phyloP scores from a whole-genome alignment of 37 sponge, comb jelly and placozoan genomes.

The Geodia barretti region DNA sequence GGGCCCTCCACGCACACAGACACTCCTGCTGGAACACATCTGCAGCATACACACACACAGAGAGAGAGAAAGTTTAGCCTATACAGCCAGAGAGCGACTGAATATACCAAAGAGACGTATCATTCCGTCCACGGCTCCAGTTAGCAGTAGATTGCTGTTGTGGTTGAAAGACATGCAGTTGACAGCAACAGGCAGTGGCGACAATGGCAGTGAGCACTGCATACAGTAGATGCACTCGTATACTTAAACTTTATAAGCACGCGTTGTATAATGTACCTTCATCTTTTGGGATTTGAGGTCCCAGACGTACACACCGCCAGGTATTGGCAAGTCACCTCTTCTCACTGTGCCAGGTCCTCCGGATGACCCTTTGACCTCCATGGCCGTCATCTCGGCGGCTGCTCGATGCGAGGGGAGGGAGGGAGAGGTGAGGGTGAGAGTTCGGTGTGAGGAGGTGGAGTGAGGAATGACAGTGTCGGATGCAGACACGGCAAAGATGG shows the following conservation, averaged over 20 bases:
- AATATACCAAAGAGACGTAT: conserved; percentile 82
- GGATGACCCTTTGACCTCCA: conserved; percentile 6
- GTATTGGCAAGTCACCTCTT: neutral
- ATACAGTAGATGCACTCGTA: neutral
- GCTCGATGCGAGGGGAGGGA: conserved; percentile 42
- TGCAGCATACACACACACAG: neutral
- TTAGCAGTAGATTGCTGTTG: conserved; percentile 90
- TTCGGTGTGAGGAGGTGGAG: neutral
- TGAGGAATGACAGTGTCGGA: conserved; percentile 14
- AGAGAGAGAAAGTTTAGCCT: neutral
- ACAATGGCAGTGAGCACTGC: conserved; percentile 43
- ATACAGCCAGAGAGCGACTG: neutral
- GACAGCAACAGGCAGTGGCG: conserved; percentile 46
- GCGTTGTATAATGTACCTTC: conserved; percentile 8
- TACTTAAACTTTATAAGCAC: neutral
- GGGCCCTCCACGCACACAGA: conserved; percentile 90
- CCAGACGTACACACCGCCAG: conserved; percentile 60
- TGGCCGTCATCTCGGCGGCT: neutral
- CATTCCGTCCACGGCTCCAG: conserved; percentile 93
- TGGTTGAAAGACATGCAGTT: conserved; percentile 92
- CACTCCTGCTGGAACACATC: conserved; percentile 73
- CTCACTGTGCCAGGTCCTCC: neutral
- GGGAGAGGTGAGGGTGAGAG: conserved; percentile 43
- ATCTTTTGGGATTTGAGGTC: conserved; percentile 61
- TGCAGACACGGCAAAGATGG: conserved; percentile 63